These are phyloP conservation scores for Paramormyrops kingsleyae DNA, from an alignment of 2,113 vertebrate species.

Conservation along the genomic window DNA sequence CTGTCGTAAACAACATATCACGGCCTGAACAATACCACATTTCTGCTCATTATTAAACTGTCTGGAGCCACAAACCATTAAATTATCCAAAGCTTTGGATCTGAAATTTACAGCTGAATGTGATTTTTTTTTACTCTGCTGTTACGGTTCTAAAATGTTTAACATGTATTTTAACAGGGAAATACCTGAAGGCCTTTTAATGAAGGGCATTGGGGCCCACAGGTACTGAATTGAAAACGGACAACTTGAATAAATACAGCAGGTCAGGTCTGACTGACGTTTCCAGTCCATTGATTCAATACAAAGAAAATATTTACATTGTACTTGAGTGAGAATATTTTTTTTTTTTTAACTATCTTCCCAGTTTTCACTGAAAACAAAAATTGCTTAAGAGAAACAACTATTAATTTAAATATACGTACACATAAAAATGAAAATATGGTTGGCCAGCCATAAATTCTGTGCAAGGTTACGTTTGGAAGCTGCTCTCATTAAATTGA, in stretches of 20 bases:
- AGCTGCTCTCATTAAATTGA: not conserved
- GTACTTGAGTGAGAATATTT: not conserved
- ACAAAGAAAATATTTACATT: conserved; percentile 11
- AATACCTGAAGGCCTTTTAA: conserved; percentile 5
- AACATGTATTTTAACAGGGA: conserved; percentile 9
- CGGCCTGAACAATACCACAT: not conserved
- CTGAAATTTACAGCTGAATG: not conserved
- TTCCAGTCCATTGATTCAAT: not conserved
- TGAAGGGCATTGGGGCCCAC: not conserved
- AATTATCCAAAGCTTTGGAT: not conserved
- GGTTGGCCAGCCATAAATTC: not conserved
- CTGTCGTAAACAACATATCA: not conserved
- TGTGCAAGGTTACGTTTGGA: not conserved
- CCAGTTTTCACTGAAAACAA: not conserved
- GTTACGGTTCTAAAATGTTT: conserved; percentile 8
- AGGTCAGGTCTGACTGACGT: not conserved
- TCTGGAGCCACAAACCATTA: not conserved
- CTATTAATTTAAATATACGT: not conserved
- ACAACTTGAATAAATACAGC: not conserved
- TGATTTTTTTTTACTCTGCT: not conserved
- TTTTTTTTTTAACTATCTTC: not conserved
- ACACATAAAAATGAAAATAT: not conserved
- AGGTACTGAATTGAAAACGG: not conserved
- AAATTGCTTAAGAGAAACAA: not conserved
- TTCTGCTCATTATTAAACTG: conserved; percentile 10